Percentiles rank a stretch among this genome's conserved stretches.
phyloP scores from a whole-genome alignment of 2,113 vertebrate genomes.

The Chascanopsetta lugubris region DNA sequence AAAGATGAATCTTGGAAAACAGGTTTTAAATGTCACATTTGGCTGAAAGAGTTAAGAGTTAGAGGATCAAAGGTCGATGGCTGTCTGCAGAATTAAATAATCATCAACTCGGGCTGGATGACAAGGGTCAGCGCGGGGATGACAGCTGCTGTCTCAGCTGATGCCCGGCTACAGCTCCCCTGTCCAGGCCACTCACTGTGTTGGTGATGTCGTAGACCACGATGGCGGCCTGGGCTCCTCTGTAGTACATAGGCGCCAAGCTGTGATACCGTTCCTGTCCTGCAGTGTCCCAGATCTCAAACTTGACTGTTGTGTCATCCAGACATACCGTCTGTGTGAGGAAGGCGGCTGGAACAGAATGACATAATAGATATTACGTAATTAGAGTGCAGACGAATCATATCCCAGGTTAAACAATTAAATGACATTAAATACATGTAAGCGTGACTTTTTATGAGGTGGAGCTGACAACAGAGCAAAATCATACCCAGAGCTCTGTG shows the following conservation, averaged over 20 bases:
- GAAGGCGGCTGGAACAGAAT: conserved; percentile 88
- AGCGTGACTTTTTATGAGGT: no score
- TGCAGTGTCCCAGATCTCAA: conserved; percentile 99
- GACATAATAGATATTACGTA: background rate
- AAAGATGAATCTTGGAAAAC: conserved; percentile 10
- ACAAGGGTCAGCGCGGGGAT: conserved; percentile 18
- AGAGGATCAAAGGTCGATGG: conserved; percentile 54
- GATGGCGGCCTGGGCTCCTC: conserved; percentile 96
- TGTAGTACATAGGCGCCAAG: conserved; percentile 98
- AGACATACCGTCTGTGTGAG: conserved; percentile 98
- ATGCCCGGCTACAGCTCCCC: background rate
- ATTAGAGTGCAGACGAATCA: background rate
- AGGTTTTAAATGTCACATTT: conserved; percentile 2
- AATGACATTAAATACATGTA: no score
- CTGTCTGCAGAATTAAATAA: conserved; percentile 32
- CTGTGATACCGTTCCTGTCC: conserved; percentile 98
- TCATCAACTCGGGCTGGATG: conserved; percentile 49
- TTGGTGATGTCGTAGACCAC: conserved; percentile 99
- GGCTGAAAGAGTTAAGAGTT: background rate
- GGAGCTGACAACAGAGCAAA: background rate
- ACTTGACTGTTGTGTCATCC: conserved; percentile 99
- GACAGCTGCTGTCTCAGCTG: background rate
- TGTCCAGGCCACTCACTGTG: conserved; percentile 83
- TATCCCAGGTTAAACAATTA: background rate
- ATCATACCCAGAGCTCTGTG: background rate